phyloP scores from a whole-genome alignment of 2,113 vertebrate species.

The Antennarius striatus region DNA sequence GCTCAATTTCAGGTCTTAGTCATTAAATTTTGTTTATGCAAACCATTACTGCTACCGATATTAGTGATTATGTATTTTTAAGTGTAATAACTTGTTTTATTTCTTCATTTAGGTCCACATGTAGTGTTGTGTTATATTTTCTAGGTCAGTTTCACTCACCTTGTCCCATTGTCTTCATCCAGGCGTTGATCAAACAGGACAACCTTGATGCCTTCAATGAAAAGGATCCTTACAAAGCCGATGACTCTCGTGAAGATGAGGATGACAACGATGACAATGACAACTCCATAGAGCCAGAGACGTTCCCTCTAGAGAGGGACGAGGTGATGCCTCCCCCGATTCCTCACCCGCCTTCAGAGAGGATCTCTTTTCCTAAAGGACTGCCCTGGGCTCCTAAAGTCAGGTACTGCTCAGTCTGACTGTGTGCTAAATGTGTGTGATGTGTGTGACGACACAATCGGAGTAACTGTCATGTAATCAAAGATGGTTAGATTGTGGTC shows the following conservation, averaged over 20 bases:
- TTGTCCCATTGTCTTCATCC: neutral
- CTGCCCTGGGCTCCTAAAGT: slow-evolving; percentile 98
- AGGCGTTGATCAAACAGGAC: slow-evolving; percentile 97
- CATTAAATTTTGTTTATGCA: neutral
- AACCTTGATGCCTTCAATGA: slow-evolving; percentile 98
- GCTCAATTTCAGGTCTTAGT: no score
- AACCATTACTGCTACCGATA: neutral
- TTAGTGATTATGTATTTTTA: neutral
- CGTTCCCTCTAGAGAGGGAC: slow-evolving; percentile 92
- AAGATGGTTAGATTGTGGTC: neutral
- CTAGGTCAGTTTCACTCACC: neutral
- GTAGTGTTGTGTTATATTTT: no score
- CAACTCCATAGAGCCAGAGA: slow-evolving; percentile 89
- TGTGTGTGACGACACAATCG: neutral
- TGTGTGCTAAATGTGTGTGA: no score
- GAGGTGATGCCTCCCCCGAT: slow-evolving; percentile 93
- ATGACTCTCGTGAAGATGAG: slow-evolving; percentile 93
- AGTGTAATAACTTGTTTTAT: neutral
- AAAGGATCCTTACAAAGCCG: slow-evolving; percentile 94
- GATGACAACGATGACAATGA: slow-evolving; percentile 95
- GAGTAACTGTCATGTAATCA: neutral
- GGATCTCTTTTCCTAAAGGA: slow-evolving; percentile 93
- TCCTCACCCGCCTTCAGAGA: slow-evolving; percentile 88
- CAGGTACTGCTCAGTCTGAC: slow-evolving; percentile 79
- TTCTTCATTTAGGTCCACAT: neutral